A percentile compares a stretch with the other conserved stretches of the same genome.
Conservation (phyloP, 2,113 vertebrate species). For the Holacanthus passer region DNA sequence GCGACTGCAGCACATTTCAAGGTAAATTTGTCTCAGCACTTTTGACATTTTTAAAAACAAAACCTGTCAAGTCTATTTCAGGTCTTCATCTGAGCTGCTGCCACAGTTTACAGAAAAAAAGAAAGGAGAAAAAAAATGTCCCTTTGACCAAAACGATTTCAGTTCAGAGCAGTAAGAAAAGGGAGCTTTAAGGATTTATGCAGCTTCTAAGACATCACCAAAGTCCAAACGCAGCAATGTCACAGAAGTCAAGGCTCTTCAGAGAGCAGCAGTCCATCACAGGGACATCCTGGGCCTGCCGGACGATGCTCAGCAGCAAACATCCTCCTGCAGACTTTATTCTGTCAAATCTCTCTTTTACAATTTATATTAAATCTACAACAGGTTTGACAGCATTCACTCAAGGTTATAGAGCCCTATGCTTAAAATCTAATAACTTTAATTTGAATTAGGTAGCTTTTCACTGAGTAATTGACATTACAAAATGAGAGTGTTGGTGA, state of each 20-base stretch:
- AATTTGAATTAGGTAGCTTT: conserved; percentile 12
- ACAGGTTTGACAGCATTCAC: background rate
- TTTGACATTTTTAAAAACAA: conserved; percentile 78
- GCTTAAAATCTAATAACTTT: conserved; percentile 37
- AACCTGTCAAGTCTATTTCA: conserved; percentile 79
- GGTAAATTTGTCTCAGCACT: conserved; percentile 79
- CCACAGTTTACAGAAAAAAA: conserved; percentile 18
- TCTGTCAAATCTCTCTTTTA: background rate
- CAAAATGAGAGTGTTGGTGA: conserved; percentile 31
- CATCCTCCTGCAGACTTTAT: conserved; percentile 13
- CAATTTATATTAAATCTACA: background rate
- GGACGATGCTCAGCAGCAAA: conserved; percentile 18
- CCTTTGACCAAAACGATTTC: conserved; percentile 64
- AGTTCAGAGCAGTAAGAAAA: conserved; percentile 50
- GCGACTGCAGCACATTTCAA: conserved; percentile 76
- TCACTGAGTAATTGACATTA: conserved; percentile 8
- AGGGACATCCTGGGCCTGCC: conserved; percentile 46
- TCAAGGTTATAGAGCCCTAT: background rate
- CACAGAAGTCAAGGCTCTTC: conserved; percentile 63
- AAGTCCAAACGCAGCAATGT: conserved; percentile 66
- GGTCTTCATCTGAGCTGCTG: conserved; percentile 60
- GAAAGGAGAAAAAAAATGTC: conserved; percentile 23
- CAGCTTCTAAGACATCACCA: conserved; percentile 59
- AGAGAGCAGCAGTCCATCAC: conserved; percentile 67
- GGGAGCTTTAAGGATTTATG: conserved; percentile 54